Evolutionary conservation across 2,113 vertebrate genomes (phyloP), one percentile per base, ranked within the genome.

Genomic region (Spea multiplicata): DNA sequence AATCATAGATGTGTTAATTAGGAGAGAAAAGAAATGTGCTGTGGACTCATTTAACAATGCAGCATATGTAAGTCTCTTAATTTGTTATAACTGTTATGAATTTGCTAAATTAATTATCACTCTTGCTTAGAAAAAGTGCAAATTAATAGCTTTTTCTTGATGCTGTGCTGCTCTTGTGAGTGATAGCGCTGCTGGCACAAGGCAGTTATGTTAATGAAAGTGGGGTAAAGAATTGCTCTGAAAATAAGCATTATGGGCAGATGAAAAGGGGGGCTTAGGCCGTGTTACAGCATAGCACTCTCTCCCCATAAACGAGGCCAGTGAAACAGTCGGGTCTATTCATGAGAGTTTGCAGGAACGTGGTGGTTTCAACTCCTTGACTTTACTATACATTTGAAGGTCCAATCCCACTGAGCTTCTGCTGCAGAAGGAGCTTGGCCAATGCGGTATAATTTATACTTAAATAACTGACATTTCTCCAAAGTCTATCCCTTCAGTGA

Each of bases 31-130:
- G 61, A 67, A 77, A 55, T 53, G 57, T 16, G 55, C 66, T 77
- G 75, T 67, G 68, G 75, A 70, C 70, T 70, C 53, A 77, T 77
- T 77, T 69, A 77, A 70, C 75, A 77, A 57, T 69, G 16, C 57
- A 62, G 66, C 75, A 70, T 77, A 77, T 77, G 75, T 49, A 77
- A 70, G 75, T 70, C 67, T 76, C 75, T 70, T 77, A 77, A 77
- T 77, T 70, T 77, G 75, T 77, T 77, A 61, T 77, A 77, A 70
- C 75, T 77, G 75, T 70, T 77, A 77, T 77, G 75, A 77, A 77
- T 77, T 77, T 77, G 66, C 75, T 77, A 77, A 77, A 77, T 77
- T 77, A 77, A 77, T 77, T 77, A 77, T 77, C 66, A 77, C 75
- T 70, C 55, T 77, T 77, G 53, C 53, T 70, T 48, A 77, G 75